A percentile compares a stretch with the other conserved stretches of the same genome.
These are phyloP conservation scores for Diacarnus erythraeanus DNA, from an alignment of 37 sponge, comb jelly and placozoan genomes.

Conservation along the genomic window DNA sequence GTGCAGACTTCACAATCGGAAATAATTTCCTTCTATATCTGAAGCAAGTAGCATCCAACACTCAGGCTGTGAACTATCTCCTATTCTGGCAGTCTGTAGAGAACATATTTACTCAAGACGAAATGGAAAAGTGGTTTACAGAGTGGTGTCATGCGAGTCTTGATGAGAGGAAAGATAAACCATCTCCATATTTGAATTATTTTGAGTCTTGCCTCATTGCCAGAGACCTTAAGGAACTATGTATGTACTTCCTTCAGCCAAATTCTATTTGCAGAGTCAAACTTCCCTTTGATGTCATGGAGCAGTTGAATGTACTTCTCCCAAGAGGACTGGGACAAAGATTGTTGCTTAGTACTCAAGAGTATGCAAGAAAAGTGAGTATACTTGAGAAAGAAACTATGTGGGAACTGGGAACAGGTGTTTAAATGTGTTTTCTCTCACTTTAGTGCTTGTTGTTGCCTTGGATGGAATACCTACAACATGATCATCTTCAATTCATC, in stretches of 20 bases:
- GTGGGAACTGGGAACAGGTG: background rate
- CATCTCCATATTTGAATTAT: slow-evolving; percentile 23
- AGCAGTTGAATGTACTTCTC: slow-evolving; percentile 28
- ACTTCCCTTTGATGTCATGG: slow-evolving; percentile 23
- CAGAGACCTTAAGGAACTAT: slow-evolving; percentile 24
- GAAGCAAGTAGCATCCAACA: background rate
- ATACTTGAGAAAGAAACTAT: background rate
- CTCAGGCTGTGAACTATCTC: slow-evolving; percentile 29
- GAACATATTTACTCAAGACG: slow-evolving; percentile 50
- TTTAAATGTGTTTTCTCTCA: slow-evolving; percentile 1
- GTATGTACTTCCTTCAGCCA: slow-evolving; percentile 35
- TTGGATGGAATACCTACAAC: slow-evolving; percentile 48
- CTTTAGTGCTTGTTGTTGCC: slow-evolving; percentile 35
- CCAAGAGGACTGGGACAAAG: slow-evolving; percentile 65
- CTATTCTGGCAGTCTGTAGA: slow-evolving; percentile 74
- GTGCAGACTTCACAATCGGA: slow-evolving; percentile 52
- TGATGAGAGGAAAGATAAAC: background rate
- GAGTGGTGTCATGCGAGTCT: background rate
- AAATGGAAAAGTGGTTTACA: slow-evolving; percentile 44
- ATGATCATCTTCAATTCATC: slow-evolving; percentile 42
- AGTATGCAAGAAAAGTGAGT: slow-evolving; percentile 47
- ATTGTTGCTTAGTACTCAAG: slow-evolving; percentile 51
- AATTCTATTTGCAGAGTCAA: slow-evolving; percentile 13
- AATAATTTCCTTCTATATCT: slow-evolving; percentile 54
- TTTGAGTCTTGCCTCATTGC: slow-evolving; percentile 29